Evolutionary conservation across 2,113 vertebrate genomes (phyloP).

Genomic region (Varanus komodoensis): DNA sequence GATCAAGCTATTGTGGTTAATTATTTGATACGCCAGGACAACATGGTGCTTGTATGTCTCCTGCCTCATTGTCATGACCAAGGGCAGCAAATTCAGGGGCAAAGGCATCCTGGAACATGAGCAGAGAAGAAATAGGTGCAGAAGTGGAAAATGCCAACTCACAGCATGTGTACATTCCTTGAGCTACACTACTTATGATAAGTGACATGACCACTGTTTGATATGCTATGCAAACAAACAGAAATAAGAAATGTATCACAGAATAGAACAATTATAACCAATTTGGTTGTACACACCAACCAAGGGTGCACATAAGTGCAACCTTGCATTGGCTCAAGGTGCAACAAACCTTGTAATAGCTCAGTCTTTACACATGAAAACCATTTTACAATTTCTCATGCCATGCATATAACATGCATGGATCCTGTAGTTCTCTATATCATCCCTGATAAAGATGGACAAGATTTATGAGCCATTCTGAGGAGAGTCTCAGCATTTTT

Average conservation of each 20-base stretch:
- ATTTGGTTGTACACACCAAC: conserved; percentile 10
- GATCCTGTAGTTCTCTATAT: background rate
- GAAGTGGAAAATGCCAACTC: conserved; percentile 12
- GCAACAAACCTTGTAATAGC: conserved; percentile 4
- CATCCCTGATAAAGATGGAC: background rate
- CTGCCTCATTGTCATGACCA: background rate
- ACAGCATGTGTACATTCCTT: background rate
- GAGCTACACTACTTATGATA: background rate
- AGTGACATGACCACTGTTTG: conserved; percentile 19
- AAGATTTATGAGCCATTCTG: too few species aligned
- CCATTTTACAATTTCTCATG: background rate
- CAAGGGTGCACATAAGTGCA: too few species aligned
- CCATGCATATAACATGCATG: background rate
- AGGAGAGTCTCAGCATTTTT: too few species aligned
- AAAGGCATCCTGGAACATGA: background rate
- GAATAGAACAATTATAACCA: background rate
- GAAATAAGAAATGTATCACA: conserved; percentile 36
- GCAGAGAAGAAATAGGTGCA: background rate
- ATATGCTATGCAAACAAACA: background rate
- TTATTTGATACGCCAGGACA: background rate
- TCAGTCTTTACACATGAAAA: background rate
- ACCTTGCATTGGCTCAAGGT: too few species aligned
- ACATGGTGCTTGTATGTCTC: background rate
- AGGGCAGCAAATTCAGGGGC: background rate
- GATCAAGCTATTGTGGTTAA: background rate